Evolutionary conservation across 2,797 vertebrate species (phyloP), one percentile per base, ranked within the genome.

Genomic region (Characodon lateralis): DNA sequence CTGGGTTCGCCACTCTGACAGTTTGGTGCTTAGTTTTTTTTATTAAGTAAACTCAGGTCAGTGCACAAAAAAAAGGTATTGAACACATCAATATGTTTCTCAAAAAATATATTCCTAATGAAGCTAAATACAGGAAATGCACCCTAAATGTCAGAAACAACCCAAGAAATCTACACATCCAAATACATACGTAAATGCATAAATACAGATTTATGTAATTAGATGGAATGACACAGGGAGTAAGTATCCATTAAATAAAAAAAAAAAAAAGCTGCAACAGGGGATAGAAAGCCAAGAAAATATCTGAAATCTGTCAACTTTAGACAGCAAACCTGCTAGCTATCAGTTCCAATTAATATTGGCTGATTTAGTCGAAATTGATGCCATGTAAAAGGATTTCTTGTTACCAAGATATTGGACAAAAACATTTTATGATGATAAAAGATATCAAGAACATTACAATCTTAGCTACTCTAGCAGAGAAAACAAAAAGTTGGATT

Each of bases 1-100:
- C 51, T 35, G 77, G 22, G 51, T 85, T 88, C 87, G 80, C 90
- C 86, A 84, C 50, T 73, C 39, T 46, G 12, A 46, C 24, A n/a
- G 1, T n/a, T 9, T 46, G 5, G 12, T 69, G 66, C 14, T 43
- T 59, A 3, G 2, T 46, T 20, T 26, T 70, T 6, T 26, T 7
- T 70, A 1, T 14, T 4, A 5, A 10, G 22, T 68, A 43, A 68
- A 70, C 46, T 70, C 13, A n/a, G 10, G 2, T 56, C 5, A 56
- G 50, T n/a, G 28, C 12, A 16, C n/a, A 48, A 13, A 24, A 70
- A 70, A 26, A n/a, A 46, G 26, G 43, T 4, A 26, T 70, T 18
- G n/a, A 70, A 70, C 13, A 70, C 2, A 9, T 43, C 8, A 43
- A 6, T 68, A 5, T 43, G 46, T 68, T 68, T n/a, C 5, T 68